A percentile compares a stretch with the other conserved stretches of the same genome.
phyloP scores from a whole-genome alignment of 2,888 invertebrate species.

The Meandrusa payeni region DNA sequence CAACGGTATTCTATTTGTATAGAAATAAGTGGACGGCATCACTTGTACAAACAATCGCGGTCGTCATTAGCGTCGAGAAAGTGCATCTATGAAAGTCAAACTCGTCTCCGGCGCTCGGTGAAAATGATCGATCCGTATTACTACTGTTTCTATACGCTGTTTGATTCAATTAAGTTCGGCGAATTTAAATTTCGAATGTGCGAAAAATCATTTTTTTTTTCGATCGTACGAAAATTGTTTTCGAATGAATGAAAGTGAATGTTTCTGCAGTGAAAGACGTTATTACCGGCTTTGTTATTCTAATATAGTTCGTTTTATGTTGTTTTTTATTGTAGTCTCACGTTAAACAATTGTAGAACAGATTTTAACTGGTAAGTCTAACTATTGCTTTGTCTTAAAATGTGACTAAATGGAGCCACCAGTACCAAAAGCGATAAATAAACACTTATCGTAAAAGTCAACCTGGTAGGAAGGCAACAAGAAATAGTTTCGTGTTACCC shows the following conservation, averaged over 20 bases:
- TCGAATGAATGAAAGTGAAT: conserved; percentile 10
- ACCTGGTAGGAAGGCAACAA: too few relatives aligned
- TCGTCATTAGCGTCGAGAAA: conserved; percentile 49
- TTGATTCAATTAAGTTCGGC: conserved; percentile 23
- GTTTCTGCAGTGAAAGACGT: conserved; percentile 14
- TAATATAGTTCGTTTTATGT: conserved; percentile 13
- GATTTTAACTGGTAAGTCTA: too few relatives aligned
- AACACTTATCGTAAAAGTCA: too few relatives aligned
- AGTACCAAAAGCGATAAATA: too few relatives aligned
- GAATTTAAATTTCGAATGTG: conserved; percentile 17
- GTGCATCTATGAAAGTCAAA: conserved; percentile 40
- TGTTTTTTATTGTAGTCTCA: not conserved
- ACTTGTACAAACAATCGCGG: conserved; percentile 40
- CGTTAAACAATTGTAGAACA: too few relatives aligned
- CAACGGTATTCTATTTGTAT: conserved; percentile 25
- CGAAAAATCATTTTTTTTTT: not conserved
- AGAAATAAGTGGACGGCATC: conserved; percentile 27
- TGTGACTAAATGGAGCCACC: too few relatives aligned
- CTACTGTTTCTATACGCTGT: conserved; percentile 40
- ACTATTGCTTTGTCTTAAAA: too few relatives aligned
- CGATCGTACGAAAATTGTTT: not conserved
- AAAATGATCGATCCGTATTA: conserved; percentile 50
- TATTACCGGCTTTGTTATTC: conserved; percentile 10
- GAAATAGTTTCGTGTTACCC: too few relatives aligned
- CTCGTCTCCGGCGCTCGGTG: conserved; percentile 30